Evolutionary conservation across 2,113 vertebrate genomes (phyloP).

Genomic region (Elaphurus davidianus): DNA sequence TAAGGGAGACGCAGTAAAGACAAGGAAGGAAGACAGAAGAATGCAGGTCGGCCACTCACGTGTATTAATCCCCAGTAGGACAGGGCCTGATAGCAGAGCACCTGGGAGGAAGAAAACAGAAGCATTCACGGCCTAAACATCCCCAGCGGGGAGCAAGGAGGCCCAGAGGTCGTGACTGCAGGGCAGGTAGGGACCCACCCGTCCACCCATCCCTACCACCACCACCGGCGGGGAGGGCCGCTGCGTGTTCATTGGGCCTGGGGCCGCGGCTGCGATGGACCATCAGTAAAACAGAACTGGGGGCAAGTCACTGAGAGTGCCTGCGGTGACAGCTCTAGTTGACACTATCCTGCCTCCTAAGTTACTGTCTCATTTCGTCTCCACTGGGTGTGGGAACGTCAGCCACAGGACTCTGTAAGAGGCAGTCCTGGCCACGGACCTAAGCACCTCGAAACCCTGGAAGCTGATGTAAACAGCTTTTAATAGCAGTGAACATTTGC

Average conservation of each 20-base stretch:
- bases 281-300: slow-evolving; percentile 42
- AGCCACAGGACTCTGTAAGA: slow-evolving; percentile 76
- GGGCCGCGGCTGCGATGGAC: background rate
- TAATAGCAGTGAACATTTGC: slow-evolving; percentile 88
- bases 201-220: fast-evolving
- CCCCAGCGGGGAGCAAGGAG: fast-evolving
- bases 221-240: fast-evolving
- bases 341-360: slow-evolving; percentile 61
- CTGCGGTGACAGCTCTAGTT: background rate
- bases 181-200: background rate
- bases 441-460: slow-evolving; percentile 81
- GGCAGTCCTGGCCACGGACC: background rate
- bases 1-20: background rate
- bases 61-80: background rate
- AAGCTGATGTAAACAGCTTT: slow-evolving; percentile 92
- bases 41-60: background rate
- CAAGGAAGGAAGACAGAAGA: slow-evolving; percentile 61
- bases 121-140: fast-evolving
- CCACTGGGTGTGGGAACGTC: slow-evolving; percentile 15
- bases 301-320: slow-evolving; percentile 29
- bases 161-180: background rate
- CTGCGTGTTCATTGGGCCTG: fast-evolving
- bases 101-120: slow-evolving; percentile 31
- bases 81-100: slow-evolving; percentile 6
- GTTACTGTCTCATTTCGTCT: background rate